These are phyloP conservation scores for Leptoclinus maculatus DNA, from an alignment of 2,797 vertebrate species.

Conservation along the genomic window DNA sequence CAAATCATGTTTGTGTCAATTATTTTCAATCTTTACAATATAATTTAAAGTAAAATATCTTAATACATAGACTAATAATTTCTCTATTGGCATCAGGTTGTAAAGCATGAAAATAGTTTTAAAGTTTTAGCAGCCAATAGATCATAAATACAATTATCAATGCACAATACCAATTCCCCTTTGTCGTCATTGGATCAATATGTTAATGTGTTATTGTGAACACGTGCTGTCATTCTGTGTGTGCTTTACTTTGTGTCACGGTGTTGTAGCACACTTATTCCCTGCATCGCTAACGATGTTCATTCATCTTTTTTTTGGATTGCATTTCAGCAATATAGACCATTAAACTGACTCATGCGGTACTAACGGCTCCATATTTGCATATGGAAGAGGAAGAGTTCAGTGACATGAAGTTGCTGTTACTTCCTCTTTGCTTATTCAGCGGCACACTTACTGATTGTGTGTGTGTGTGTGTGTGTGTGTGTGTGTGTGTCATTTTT, in stretches of 20 bases:
- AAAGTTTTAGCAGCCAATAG: background rate
- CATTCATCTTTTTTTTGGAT: background rate
- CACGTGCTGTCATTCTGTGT: constrained; percentile 3
- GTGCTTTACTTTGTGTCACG: background rate
- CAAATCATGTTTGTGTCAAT: background rate
- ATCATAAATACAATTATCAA: background rate
- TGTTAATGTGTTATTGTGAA: background rate
- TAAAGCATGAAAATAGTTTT: background rate
- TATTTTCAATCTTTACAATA: background rate
- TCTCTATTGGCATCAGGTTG: background rate
- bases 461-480: too few relatives aligned
- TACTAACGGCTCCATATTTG: background rate
- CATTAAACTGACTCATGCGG: background rate
- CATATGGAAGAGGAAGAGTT: background rate
- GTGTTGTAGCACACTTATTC: background rate
- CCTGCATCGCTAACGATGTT: background rate
- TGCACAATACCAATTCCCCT: background rate
- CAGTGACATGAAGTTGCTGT: background rate
- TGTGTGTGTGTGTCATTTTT: constrained; percentile 11
- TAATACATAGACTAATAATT: background rate
- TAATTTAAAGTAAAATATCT: background rate
- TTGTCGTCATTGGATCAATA: background rate
- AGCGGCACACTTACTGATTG: background rate
- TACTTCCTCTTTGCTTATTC: constrained; percentile 4
- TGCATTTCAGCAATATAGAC: background rate